Conservation (phyloP, 2,113 vertebrate genomes). For the Cheirogaleus medius region DNA sequence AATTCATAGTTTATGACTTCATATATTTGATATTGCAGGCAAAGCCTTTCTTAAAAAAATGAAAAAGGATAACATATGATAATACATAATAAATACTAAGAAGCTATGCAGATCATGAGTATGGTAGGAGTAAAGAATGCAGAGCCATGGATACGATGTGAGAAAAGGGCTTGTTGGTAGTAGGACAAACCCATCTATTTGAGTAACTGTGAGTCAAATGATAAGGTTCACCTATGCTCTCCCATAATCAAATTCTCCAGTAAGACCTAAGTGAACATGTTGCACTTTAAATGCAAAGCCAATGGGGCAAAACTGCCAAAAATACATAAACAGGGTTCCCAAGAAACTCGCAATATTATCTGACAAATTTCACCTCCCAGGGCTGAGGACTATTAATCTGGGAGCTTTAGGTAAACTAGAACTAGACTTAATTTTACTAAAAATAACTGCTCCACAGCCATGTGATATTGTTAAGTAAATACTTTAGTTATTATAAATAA, state of each 20-base stretch:
- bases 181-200: not conserved
- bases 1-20: not conserved
- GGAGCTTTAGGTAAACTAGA: not conserved
- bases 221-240: not conserved
- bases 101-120: not conserved
- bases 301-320: not conserved
- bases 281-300: not conserved
- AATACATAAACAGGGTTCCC: not conserved
- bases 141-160: fast-evolving
- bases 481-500: not conserved
- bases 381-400: not conserved
- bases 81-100: not conserved
- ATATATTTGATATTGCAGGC: not conserved
- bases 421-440: not conserved
- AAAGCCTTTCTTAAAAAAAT: not conserved
- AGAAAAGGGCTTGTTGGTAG: too few species aligned
- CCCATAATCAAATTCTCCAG: not conserved
- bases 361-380: not conserved
- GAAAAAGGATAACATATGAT: too few species aligned
- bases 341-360: not conserved
- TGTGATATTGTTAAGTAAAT: not conserved
- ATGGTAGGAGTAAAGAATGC: too few species aligned
- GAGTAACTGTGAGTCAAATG: not conserved
- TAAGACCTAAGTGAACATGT: not conserved
- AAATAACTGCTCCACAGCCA: not conserved